Evolutionary conservation across 2,113 vertebrate species (phyloP).

Genomic region (Probosciger aterrimus): DNA sequence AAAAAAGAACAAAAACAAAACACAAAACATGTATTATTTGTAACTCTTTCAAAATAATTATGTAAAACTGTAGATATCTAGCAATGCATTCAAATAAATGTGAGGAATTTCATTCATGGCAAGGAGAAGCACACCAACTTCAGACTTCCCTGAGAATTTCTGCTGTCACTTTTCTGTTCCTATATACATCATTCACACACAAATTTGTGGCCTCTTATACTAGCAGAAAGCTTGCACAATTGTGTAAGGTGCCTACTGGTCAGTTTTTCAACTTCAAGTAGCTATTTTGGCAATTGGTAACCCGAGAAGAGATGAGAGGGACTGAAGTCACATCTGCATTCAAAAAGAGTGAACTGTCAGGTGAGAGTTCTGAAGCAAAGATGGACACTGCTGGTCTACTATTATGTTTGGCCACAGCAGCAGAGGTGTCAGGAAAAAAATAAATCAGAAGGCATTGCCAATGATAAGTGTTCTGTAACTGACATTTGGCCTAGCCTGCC

Average conservation of each 20-base stretch:
- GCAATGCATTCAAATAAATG: background rate
- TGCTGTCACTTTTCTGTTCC: background rate
- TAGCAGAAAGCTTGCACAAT: background rate
- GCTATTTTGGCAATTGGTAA: background rate
- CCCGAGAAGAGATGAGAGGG: background rate
- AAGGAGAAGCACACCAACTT: background rate
- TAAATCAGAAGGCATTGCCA: background rate
- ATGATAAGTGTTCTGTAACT: background rate
- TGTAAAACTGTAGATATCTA: background rate
- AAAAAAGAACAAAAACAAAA: background rate
- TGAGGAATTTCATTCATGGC: background rate
- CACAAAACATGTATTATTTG: background rate
- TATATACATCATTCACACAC: rapidly evolving
- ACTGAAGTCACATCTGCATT: background rate
- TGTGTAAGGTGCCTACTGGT: background rate
- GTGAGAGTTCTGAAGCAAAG: background rate
- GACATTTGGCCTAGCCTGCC: background rate
- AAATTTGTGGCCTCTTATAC: background rate
- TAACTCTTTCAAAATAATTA: background rate
- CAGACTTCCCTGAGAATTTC: background rate
- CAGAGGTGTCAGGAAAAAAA: background rate
- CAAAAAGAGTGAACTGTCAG: background rate
- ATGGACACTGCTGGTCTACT: background rate
- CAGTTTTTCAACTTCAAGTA: background rate
- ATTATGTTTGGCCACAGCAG: background rate